A percentile compares a stretch with the other conserved stretches of the same genome.
Evolutionary conservation across 2,888 invertebrate species (phyloP).

Genomic region (Pyrgus malvae): DNA sequence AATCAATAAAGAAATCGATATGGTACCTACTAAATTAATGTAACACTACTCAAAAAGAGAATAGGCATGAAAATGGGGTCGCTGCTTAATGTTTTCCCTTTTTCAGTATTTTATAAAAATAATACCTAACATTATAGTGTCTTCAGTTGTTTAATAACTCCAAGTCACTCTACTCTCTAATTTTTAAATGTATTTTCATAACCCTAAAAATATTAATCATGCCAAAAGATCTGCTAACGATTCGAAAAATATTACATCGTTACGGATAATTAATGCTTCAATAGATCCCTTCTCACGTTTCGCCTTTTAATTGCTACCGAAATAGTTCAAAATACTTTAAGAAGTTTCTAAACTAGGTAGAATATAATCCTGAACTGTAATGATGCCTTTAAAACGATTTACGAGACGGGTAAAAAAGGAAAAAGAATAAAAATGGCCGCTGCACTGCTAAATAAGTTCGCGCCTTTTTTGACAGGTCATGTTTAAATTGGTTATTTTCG

Average conservation of each 20-base stretch:
- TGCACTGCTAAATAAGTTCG: not conserved
- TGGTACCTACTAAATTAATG: too few relatives aligned
- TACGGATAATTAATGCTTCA: slow-evolving; percentile 32
- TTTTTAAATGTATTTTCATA: too few relatives aligned
- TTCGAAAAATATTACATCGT: slow-evolving; percentile 25
- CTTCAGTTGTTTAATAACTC: too few relatives aligned
- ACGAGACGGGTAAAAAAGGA: slow-evolving; percentile 39
- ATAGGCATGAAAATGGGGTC: too few relatives aligned
- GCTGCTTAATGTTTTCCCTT: too few relatives aligned
- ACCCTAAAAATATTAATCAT: not conserved
- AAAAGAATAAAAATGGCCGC: slow-evolving; percentile 16
- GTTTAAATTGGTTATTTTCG: slow-evolving; percentile 52
- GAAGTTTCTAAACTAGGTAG: slow-evolving; percentile 43
- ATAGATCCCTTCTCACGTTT: slow-evolving; percentile 36
- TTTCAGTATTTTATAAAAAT: too few relatives aligned
- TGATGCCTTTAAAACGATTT: slow-evolving; percentile 54
- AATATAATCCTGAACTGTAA: slow-evolving; percentile 50
- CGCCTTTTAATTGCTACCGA: slow-evolving; percentile 52
- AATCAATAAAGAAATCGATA: too few relatives aligned
- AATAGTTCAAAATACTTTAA: slow-evolving; percentile 44
- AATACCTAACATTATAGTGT: too few relatives aligned
- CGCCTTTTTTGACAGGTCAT: slow-evolving; percentile 32
- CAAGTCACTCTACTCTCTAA: too few relatives aligned
- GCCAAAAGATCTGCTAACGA: not conserved
- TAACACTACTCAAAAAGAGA: too few relatives aligned